Base-by-base conservation (phyloP, 2,888 invertebrate species). In the Cosmia trapezina region DNA sequence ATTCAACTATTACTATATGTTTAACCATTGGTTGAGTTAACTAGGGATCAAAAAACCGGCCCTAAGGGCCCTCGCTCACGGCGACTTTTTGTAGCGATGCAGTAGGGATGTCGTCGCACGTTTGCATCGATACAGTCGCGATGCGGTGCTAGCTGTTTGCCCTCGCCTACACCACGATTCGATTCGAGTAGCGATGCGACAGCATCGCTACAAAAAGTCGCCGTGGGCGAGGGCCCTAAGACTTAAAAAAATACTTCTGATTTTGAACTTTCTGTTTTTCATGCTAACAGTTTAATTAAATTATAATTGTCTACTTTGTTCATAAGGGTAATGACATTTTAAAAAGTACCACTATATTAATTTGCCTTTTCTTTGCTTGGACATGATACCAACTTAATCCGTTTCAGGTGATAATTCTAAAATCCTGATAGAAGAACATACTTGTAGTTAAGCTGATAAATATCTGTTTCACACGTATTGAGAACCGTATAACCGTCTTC, bases 401-500 rank as follows among this genome's bases (percentile, higher is more conserved):
- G 9, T 12, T 73, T 43, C 19, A 33, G 11, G 12, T n/a, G n/a
- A n/a, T n/a, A 3, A 57, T 49, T 22, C 8, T 19, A 8, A 64
- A 73, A 47, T 22, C n/a, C 8, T 56, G 37, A 12, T 11, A 54
- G 4, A 37, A 19, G 14, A n/a, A 37, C 14, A 61, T n/a, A 28
- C 28, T 28, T 3, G 28, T 28, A 45, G 43, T 37, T 61, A 72
- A 60, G 12, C 28, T 62, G 37, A 73, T 66, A 66, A 57, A 74
- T 60, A 60, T 17, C 54, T 69, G 68, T 54, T 81, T 85, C 89
- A 87, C 87, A 88, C 88, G 89, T 89, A 89, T 90, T 86, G 86
- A 89, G 87, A 81, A 88, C 85, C 86, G 86, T 84, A 81, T 88
- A 87, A 85, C 79, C 82, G 74, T 74, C 83, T 80, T 71, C 81